These are phyloP conservation scores for Biston betularia DNA, from an alignment of 2,888 invertebrate species.

Conservation along the genomic window DNA sequence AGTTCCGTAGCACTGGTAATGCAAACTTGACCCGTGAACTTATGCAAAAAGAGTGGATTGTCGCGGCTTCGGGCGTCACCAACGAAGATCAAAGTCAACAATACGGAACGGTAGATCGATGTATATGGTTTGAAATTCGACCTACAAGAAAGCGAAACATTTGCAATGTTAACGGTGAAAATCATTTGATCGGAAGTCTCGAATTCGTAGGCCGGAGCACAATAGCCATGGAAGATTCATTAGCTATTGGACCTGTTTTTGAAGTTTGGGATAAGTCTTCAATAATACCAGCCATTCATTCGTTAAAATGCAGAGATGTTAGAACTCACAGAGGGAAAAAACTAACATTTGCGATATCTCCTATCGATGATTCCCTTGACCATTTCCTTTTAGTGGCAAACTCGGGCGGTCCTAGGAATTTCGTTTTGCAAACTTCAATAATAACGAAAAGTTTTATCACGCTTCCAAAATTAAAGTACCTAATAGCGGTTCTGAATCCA, in stretches of 20 bases:
- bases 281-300: not conserved
- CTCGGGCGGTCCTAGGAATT: not conserved
- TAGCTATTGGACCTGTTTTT: conserved; percentile 2
- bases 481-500: not conserved
- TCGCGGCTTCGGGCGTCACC: not conserved
- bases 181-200: not conserved
- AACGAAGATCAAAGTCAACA: too few species aligned
- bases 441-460: conserved; percentile 3
- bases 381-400: conserved; percentile 9
- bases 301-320: conserved; percentile 7
- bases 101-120: not conserved
- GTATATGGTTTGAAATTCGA: not conserved
- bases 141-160: not conserved
- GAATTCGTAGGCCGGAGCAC: conserved; percentile 1
- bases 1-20: not conserved
- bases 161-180: not conserved
- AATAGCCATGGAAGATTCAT: not conserved
- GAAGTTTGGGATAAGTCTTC: not conserved
- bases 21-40: not conserved
- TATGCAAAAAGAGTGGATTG: not conserved
- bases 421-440: conserved; percentile 8
- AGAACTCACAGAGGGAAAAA: not conserved
- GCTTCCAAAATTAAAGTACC: not conserved
- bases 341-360: not conserved
- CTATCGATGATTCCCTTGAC: conserved; percentile 2